Conservation (phyloP, 2,888 invertebrate genomes). For the Cecidostiba fungosa region DNA sequence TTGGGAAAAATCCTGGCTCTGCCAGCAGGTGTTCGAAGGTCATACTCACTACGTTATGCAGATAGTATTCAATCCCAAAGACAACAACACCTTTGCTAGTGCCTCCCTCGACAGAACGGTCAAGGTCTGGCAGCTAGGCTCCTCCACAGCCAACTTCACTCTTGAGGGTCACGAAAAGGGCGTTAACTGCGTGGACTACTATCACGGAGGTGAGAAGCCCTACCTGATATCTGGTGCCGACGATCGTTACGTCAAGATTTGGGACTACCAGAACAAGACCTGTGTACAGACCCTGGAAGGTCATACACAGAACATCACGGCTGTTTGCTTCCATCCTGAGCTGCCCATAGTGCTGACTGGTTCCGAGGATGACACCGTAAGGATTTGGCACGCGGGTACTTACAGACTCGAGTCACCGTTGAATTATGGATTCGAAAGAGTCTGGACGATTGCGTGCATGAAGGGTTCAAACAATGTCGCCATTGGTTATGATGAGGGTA, state of each 20-base stretch:
- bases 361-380: conserved; percentile 98
- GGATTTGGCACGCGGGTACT: conserved; percentile 99
- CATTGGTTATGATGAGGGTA: conserved; percentile 98
- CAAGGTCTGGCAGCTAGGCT: conserved; percentile 99
- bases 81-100: conserved; percentile 99
- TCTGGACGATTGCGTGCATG: conserved; percentile 97
- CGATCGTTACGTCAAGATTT: conserved; percentile 98
- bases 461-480: conserved; percentile 98
- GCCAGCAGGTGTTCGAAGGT: conserved; percentile 99
- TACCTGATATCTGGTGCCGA: conserved; percentile 99
- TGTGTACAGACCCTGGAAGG: conserved; percentile 99
- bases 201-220: conserved; percentile 99
- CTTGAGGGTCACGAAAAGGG: conserved; percentile 99
- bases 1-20: conserved; percentile 99
- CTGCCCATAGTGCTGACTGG: conserved; percentile 98
- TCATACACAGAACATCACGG: conserved; percentile 97
- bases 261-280: conserved; percentile 99
- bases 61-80: conserved; percentile 99
- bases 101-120: conserved; percentile 99
- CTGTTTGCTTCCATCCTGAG: conserved; percentile 99
- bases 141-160: conserved; percentile 98
- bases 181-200: conserved; percentile 99
- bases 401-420: conserved; percentile 97
- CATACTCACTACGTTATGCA: conserved; percentile 99
- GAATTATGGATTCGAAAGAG: conserved; percentile 98